Base-by-base conservation (phyloP, 2,797 vertebrate species). In the Lepidocolaptes lacrymiger region DNA sequence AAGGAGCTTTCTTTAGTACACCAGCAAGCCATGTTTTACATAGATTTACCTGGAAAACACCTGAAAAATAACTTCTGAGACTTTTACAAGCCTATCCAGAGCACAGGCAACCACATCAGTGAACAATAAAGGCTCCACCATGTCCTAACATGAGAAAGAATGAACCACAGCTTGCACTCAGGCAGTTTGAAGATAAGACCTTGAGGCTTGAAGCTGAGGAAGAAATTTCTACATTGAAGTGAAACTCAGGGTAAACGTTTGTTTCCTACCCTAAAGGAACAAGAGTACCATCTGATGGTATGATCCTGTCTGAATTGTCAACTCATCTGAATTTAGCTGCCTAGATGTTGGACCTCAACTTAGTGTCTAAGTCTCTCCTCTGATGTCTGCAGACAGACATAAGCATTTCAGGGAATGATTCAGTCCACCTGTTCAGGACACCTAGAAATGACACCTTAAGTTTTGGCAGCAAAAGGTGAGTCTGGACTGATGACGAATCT, bases 401-500 rank as follows among this genome's bases (percentile, higher is more conserved):
- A 55, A 78, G 4, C 14, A 46, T 54, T 88, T 67, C 39, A 34
- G 4, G 8, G 9, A 5, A 13, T 18, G 22, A 85, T 48, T 77
- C 37, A 80, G 27, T 39, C 21, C 32, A 54, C 18, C 21, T 56
- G 2, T 36, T 34, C 43, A n/a, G 30, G 36, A 58, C 28, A 49
- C 6, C 19, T 72, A 68, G 52, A 80, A 79, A 75, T 0, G 0
- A 27, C 26, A 44, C 15, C 28, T 51, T 78, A 54, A 46, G 24
- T 76, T 89, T 73, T 59, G 39, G 21, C 56, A 75, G 37, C 23
- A 78, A 24, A 78, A 78, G 3, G 20, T 43, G 28, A n/a, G 5
- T 28, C 22, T 39, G 10, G 27, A 68, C 34, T 4, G 2, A 68
- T 19, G 7, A 36, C 0, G 0, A 54, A 36, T 36, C n/a, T 66